Conservation (phyloP, 2,113 vertebrate species). For the Thomomys bottae region DNA sequence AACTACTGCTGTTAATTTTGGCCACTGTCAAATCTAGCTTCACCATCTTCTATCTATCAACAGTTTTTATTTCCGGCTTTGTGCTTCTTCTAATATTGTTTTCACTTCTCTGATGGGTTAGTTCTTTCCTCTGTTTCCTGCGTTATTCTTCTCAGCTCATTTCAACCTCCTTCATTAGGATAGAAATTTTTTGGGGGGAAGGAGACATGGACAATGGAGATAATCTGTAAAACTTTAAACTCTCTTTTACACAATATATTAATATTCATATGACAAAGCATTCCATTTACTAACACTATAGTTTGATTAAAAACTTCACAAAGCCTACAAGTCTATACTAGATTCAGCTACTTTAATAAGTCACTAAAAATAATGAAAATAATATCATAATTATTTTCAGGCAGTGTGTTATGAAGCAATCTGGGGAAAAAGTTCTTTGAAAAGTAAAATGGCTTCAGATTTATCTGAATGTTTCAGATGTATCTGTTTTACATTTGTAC, state of each 20-base stretch:
- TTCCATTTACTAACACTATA: conserved; percentile 79
- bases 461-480: too few relatives aligned
- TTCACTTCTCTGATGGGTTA: not conserved
- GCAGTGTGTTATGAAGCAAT: conserved; percentile 85
- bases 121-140: not conserved
- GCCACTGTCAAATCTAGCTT: not conserved
- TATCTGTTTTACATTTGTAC: not conserved
- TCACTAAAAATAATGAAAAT: conserved; percentile 84
- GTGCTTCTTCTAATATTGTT: not conserved
- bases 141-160: not conserved
- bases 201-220: not conserved
- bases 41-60: not conserved
- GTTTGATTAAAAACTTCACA: conserved; percentile 78
- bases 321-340: conserved; percentile 61
- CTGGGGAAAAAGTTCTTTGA: conserved; percentile 77
- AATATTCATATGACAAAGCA: conserved; percentile 66
- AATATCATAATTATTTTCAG: conserved; percentile 77
- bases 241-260: conserved; percentile 72
- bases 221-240: conserved; percentile 72
- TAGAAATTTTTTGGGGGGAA: not conserved
- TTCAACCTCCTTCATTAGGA: not conserved
- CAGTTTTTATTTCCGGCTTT: not conserved
- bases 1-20: conserved; percentile 12
- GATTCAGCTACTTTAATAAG: conserved; percentile 82
- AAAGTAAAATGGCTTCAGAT: conserved; percentile 70